Conservation (phyloP, 2,888 invertebrate genomes). For the Drosophila meridiana region DNA sequence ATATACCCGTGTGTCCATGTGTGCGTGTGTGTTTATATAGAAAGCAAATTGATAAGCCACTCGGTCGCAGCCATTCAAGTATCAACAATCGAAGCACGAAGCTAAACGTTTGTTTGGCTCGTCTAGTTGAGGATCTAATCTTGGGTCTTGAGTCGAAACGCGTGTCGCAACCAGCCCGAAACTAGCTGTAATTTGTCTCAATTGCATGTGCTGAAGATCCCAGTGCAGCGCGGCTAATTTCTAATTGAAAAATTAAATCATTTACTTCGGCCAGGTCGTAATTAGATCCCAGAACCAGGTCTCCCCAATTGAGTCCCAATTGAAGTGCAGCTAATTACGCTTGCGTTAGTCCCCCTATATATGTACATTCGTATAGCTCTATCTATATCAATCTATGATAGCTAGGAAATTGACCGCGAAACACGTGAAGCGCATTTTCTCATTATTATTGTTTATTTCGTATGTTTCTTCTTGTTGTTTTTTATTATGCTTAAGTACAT, state of each 20-base stretch:
- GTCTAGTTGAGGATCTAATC: slow-evolving; percentile 37
- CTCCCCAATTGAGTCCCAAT: slow-evolving; percentile 66
- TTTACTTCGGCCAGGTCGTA: slow-evolving; percentile 64
- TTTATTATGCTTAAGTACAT: slow-evolving; percentile 23
- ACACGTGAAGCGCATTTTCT: slow-evolving; percentile 47
- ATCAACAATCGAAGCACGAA: slow-evolving; percentile 57
- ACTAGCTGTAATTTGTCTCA: slow-evolving; percentile 68
- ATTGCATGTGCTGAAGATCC: slow-evolving; percentile 52
- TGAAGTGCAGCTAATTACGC: slow-evolving; percentile 60
- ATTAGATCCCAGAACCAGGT: slow-evolving; percentile 50
- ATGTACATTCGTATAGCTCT: background rate
- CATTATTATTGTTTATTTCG: slow-evolving; percentile 11
- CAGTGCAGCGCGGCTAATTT: slow-evolving; percentile 38
- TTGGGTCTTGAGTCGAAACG: slow-evolving; percentile 30
- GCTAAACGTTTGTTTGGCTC: slow-evolving; percentile 53
- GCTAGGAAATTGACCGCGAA: slow-evolving; percentile 44
- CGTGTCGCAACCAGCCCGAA: slow-evolving; percentile 37
- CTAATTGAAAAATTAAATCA: slow-evolving; percentile 82
- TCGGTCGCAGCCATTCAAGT: slow-evolving; percentile 42
- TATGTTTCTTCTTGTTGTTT: slow-evolving; percentile 29
- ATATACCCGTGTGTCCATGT: slow-evolving; percentile 22
- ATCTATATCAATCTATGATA: slow-evolving; percentile 1
- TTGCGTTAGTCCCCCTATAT: slow-evolving; percentile 21
- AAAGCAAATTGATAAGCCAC: slow-evolving; percentile 60
- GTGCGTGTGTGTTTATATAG: slow-evolving; percentile 20